These are phyloP conservation scores for Fragum sueziense DNA, from an alignment of 2,888 invertebrate genomes.

Conservation along the genomic window DNA sequence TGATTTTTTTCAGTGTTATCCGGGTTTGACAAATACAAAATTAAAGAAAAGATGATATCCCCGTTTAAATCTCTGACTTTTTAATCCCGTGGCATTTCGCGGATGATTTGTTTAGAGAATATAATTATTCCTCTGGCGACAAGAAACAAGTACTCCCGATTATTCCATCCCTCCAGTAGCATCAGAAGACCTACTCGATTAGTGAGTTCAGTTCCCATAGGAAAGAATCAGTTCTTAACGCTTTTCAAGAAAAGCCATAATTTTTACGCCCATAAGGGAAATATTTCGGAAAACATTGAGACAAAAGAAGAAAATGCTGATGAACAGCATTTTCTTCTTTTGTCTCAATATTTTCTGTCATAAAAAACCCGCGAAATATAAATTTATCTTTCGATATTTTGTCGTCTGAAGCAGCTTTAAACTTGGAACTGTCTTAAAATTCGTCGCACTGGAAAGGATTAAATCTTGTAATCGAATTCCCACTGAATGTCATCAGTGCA, in stretches of 20 bases:
- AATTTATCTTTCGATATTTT: no score
- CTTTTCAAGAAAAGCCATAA: no score
- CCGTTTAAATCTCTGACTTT: neutral
- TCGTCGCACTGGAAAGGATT: no score
- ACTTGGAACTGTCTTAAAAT: no score
- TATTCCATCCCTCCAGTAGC: conserved; percentile 8
- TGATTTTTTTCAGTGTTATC: no score
- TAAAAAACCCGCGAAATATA: no score
- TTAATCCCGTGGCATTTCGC: neutral
- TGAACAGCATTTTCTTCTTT: no score
- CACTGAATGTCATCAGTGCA: conserved; percentile 1
- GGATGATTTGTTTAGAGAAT: conserved; percentile 5
- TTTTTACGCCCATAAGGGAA: no score
- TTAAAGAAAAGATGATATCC: neutral
- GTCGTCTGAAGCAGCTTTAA: neutral
- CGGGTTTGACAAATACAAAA: no score
- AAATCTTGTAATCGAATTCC: conserved; percentile 20
- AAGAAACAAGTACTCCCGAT: neutral
- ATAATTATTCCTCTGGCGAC: conserved; percentile 18
- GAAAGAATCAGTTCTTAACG: neutral
- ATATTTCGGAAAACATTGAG: no score
- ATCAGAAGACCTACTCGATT: conserved; percentile 18
- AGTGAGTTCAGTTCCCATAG: neutral
- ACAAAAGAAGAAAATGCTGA: no score
- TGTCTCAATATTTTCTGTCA: no score